These are phyloP conservation scores for Sebastolobus altivelis DNA, from an alignment of 2,797 vertebrate genomes.

Conservation along the genomic window DNA sequence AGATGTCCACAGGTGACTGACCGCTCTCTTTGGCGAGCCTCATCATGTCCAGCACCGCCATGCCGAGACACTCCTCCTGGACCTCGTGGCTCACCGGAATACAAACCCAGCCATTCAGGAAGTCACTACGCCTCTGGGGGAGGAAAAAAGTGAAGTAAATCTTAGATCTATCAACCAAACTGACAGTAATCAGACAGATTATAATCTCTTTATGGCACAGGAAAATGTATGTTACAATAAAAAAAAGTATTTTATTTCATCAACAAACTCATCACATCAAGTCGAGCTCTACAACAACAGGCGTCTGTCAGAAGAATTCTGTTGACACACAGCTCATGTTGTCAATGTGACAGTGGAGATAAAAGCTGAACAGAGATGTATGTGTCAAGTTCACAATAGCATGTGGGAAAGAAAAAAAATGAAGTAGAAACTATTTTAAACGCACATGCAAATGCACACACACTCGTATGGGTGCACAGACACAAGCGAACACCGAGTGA, in stretches of 20 bases:
- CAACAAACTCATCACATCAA: not conserved
- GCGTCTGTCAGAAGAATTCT: not conserved
- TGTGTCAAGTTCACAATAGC: constrained; percentile 14
- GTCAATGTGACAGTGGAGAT: constrained; percentile 12
- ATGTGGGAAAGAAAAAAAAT: not conserved
- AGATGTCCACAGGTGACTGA: constrained; percentile 91
- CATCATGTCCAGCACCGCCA: constrained; percentile 99
- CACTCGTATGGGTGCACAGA: not conserved
- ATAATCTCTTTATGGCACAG: not conserved
- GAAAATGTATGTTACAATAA: not conserved
- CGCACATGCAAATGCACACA: not conserved
- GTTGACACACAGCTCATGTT: constrained; percentile 7
- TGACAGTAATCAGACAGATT: not conserved
- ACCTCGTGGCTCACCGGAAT: constrained; percentile 92
- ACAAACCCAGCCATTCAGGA: constrained; percentile 88
- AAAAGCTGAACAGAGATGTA: constrained; percentile 5
- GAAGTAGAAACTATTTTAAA: constrained; percentile 11
- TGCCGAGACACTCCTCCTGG: constrained; percentile 97
- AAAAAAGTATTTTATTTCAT: not conserved
- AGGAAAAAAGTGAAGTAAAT: not conserved
- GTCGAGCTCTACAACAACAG: not conserved
- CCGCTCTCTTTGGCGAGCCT: constrained; percentile 93
- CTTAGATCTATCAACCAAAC: not conserved
- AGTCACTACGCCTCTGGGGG: constrained; percentile 93
- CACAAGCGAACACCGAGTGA: not conserved